Evolutionary conservation across 2,113 vertebrate genomes (phyloP).

Genomic region (Ammodytes marinus): DNA sequence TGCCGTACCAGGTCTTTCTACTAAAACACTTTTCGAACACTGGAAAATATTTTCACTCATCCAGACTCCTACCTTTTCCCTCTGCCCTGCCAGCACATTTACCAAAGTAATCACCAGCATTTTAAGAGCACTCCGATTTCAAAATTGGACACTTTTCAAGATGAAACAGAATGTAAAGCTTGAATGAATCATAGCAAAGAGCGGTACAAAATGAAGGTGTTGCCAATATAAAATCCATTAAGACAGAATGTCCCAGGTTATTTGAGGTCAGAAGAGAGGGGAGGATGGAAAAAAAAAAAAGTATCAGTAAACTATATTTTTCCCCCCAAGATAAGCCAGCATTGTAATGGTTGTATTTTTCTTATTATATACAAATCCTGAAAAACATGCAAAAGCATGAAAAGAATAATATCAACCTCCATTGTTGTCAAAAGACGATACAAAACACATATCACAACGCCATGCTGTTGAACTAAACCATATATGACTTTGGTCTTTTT

Average conservation of each 20-base stretch:
- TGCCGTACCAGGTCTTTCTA: background rate
- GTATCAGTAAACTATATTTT: background rate
- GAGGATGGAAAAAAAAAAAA: background rate
- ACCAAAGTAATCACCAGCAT: background rate
- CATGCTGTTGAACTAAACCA: background rate
- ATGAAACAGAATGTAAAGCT: constrained; percentile 4
- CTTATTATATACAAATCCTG: background rate
- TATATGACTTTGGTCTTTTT: background rate
- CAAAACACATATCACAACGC: background rate
- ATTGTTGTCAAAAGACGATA: background rate
- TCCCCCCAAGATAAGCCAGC: background rate
- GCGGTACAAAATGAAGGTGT: background rate
- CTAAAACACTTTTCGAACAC: background rate
- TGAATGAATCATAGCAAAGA: background rate
- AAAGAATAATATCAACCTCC: background rate
- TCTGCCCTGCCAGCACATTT: background rate
- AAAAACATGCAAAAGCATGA: background rate
- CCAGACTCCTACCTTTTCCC: background rate
- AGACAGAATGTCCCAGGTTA: background rate
- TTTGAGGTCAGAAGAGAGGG: background rate
- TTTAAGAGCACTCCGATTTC: background rate
- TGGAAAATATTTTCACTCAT: background rate
- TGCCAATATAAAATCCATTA: background rate
- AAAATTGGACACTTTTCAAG: background rate
- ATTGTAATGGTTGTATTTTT: background rate